Evolutionary conservation across 2,113 vertebrate genomes (phyloP), one percentile per base, ranked within the genome.

Genomic region (Hippocampus zosterae): DNA sequence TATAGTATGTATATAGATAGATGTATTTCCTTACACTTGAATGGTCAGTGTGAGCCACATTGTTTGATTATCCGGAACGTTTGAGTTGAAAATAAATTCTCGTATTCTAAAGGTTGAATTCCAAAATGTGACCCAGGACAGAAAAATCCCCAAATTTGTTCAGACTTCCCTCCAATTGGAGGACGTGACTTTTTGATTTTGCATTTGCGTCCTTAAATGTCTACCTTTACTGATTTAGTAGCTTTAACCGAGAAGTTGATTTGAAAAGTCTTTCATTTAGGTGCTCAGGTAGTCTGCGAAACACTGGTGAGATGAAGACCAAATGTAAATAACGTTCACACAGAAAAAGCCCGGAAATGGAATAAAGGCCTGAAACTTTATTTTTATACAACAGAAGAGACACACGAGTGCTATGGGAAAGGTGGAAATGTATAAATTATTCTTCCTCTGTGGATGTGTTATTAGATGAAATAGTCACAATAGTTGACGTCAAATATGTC

Each of bases 271-370:
- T 37, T 37, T 37, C 5, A 37, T 48, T 48, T 15, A 68, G 33
- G 10, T 70, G 71, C 59, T 18, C 21, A 65, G 81, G 84, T 86
- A 88, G 85, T 86, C 80, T 81, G 53, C 61, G 69, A 80, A 78
- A 81, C 83, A 83, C 85, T 86, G 84, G 80, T 74, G 23, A 77
- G 59, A 44, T 16, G 68, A 71, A 75, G 85, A 87, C 87, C 84
- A 87, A 85, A 88, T 87, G 84, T 85, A 82, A 65, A 82, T 73
- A 87, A 76, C 59, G 67, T 78, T 81, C 53, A 66, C 75, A 72
- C 67, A 41, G 82, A 12, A 64, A 82, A 88, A 85, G 86, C 85
- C 86, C 84, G 86, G 79, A 79, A 79, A 77, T 75, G 76, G 81
- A 79, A 76, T 62, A 77, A 84, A 82, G 78, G 44, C 29, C 60